phyloP scores from a whole-genome alignment of 2,888 invertebrate genomes.

The Galeopsomyia nigrocyanea region DNA sequence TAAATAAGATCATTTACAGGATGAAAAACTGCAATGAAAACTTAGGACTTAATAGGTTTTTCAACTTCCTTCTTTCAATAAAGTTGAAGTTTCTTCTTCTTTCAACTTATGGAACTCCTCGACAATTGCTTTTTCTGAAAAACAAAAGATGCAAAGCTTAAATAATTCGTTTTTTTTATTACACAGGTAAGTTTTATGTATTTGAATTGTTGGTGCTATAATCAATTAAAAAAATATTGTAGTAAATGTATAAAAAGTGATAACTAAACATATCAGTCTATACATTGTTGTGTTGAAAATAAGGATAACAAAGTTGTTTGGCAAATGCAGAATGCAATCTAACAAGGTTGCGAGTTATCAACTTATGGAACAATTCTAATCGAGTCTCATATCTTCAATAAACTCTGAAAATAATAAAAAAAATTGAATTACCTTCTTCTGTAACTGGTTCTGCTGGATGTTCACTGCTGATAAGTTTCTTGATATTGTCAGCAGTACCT shows the following conservation, averaged over 20 bases:
- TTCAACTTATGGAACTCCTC: slow-evolving; percentile 41
- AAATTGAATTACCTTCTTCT: slow-evolving; percentile 33
- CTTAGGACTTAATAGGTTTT: background rate
- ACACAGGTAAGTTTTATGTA: too few species aligned
- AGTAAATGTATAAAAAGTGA: too few species aligned
- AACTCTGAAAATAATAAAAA: background rate
- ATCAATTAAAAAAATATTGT: too few species aligned
- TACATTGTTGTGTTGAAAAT: background rate
- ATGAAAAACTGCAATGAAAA: slow-evolving; percentile 4
- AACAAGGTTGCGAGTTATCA: too few species aligned
- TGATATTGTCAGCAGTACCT: slow-evolving; percentile 26
- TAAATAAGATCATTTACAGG: background rate
- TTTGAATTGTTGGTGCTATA: too few species aligned
- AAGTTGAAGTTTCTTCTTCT: slow-evolving; percentile 34
- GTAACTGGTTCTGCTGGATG: slow-evolving; percentile 22
- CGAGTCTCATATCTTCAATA: too few species aligned
- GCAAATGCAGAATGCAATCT: too few species aligned
- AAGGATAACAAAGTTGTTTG: too few species aligned
- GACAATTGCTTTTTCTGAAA: slow-evolving; percentile 39
- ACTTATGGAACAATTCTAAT: too few species aligned
- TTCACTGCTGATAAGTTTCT: slow-evolving; percentile 31
- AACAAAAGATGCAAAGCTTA: background rate
- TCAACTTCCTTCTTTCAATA: slow-evolving; percentile 34
- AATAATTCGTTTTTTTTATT: too few species aligned
- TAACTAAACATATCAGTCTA: too few species aligned